A percentile compares a stretch with the other conserved stretches of the same genome.
These are phyloP conservation scores for Caenorhabditis japonica DNA, from an alignment of 2,888 invertebrate species.

Conservation along the genomic window DNA sequence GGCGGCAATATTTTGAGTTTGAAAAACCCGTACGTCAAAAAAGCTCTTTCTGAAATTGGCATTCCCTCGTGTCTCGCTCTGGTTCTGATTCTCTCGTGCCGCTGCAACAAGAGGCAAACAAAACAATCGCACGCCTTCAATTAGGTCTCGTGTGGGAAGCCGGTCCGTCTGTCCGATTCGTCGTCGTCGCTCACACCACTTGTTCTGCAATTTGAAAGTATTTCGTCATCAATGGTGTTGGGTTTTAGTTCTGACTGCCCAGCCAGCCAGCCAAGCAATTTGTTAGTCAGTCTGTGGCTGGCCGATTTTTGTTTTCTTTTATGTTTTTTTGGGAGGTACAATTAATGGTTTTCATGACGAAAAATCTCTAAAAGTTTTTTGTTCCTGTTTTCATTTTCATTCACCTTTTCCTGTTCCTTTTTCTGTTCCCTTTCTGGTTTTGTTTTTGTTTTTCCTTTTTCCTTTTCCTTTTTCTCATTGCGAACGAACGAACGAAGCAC, in stretches of 20 bases:
- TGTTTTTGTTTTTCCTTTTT: neutral
- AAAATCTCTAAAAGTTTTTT: neutral
- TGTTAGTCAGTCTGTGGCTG: too few relatives aligned
- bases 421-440: neutral
- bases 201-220: conserved; percentile 1
- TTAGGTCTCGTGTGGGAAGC: conserved; percentile 41
- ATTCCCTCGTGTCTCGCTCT: conserved; percentile 8
- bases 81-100: conserved; percentile 6
- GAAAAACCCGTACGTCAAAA: conserved; percentile 6
- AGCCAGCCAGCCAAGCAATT: too few relatives aligned
- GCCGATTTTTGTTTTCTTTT: too few relatives aligned
- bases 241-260: conserved; percentile 1
- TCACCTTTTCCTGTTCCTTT: conserved; percentile 7
- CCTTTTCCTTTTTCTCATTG: conserved; percentile 2
- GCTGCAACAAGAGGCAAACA: conserved; percentile 7
- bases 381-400: conserved; percentile 3
- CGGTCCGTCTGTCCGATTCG: conserved; percentile 26
- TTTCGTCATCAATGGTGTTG: conserved; percentile 5
- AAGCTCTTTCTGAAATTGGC: conserved; percentile 37
- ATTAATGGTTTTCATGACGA: too few relatives aligned
- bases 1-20: too few relatives aligned
- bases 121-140: conserved; percentile 45
- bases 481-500: too few relatives aligned
- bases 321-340: too few relatives aligned
- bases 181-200: conserved; percentile 13